phyloP scores from a whole-genome alignment of 2,113 vertebrate genomes.

The Eudyptes chrysolophus region DNA sequence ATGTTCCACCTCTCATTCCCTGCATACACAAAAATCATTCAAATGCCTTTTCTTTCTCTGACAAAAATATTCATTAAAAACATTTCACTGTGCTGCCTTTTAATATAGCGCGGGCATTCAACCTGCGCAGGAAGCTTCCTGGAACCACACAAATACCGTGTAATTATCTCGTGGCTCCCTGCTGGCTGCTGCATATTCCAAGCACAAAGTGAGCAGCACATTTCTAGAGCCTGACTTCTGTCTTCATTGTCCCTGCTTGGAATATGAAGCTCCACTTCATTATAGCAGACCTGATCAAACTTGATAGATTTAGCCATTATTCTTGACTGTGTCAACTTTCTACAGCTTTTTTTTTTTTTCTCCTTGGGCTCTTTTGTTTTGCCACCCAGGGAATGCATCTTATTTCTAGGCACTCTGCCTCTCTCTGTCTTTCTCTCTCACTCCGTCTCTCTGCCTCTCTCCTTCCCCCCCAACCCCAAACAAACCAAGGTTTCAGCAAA shows the following conservation, averaged over 20 bases:
- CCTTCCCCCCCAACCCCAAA: neutral
- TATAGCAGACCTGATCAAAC: slow-evolving; percentile 92
- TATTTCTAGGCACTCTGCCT: slow-evolving; percentile 75
- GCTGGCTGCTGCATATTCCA: slow-evolving; percentile 90
- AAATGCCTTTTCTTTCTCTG: slow-evolving; percentile 85
- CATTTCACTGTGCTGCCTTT: slow-evolving; percentile 88
- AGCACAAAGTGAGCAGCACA: slow-evolving; percentile 84
- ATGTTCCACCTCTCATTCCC: slow-evolving; percentile 78
- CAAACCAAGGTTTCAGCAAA: slow-evolving; percentile 79
- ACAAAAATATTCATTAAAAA: slow-evolving; percentile 94
- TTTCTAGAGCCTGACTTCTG: slow-evolving; percentile 84
- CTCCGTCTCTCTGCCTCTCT: neutral
- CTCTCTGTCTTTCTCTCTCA: slow-evolving; percentile 41
- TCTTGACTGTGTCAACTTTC: slow-evolving; percentile 88
- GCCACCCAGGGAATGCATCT: slow-evolving; percentile 81
- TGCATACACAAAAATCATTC: slow-evolving; percentile 79
- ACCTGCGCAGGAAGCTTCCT: slow-evolving; percentile 85
- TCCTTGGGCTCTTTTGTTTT: slow-evolving; percentile 81
- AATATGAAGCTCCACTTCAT: slow-evolving; percentile 91
- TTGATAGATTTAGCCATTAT: slow-evolving; percentile 94
- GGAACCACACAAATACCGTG: slow-evolving; percentile 91
- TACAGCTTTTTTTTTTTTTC: slow-evolving; percentile 46
- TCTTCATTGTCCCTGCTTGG: slow-evolving; percentile 88
- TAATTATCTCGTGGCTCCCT: slow-evolving; percentile 90
- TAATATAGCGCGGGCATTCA: slow-evolving; percentile 86